phyloP scores from a whole-genome alignment of 2,113 vertebrate genomes.

The Nipponia nippon region DNA sequence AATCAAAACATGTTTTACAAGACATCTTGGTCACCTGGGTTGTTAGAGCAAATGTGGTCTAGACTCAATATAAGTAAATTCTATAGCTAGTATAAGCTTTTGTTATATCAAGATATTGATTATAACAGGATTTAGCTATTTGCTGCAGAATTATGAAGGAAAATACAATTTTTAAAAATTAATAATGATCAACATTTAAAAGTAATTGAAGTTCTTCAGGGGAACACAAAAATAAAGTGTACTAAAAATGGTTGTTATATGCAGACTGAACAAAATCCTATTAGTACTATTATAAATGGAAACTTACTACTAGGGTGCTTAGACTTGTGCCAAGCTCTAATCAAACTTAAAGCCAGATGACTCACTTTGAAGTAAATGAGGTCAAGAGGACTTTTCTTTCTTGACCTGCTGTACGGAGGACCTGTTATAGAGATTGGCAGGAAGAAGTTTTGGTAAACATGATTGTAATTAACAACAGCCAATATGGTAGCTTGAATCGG shows the following conservation, averaged over 20 bases:
- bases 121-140: not conserved
- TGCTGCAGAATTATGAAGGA: not conserved
- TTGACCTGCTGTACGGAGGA: not conserved
- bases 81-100: not conserved
- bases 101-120: not conserved
- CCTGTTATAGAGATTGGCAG: not conserved
- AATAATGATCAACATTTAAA: not conserved
- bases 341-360: not conserved
- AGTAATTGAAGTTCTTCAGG: not conserved
- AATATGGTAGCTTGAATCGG: not conserved
- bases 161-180: not conserved
- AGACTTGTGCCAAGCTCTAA: not conserved
- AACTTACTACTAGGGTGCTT: not conserved
- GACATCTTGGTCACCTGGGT: not conserved
- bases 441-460: not conserved
- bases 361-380: not conserved
- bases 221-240: not conserved
- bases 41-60: not conserved
- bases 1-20: not conserved
- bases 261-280: not conserved
- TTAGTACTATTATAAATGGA: not conserved
- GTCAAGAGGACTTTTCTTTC: not conserved
- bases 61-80: not conserved
- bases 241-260: not conserved
- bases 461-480: not conserved